Evolutionary conservation across 2,113 vertebrate species (phyloP), one percentile per base, ranked within the genome.

Genomic region (Mastomys natalensis): DNA sequence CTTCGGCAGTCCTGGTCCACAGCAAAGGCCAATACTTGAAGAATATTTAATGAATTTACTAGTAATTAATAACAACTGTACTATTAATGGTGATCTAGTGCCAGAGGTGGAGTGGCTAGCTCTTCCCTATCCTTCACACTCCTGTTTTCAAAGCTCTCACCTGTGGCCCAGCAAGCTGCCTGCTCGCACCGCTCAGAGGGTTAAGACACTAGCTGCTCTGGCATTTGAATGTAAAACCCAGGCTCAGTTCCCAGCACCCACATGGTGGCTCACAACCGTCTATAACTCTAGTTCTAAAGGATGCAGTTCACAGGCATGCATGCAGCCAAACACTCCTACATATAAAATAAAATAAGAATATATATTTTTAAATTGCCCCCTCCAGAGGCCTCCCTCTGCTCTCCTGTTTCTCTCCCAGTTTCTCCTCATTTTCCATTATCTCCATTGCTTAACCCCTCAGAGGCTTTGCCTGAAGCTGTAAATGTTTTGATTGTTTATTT

Each of bases 401-500:
- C 0, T 37, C 21, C 53, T 73, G 15, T 7, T n/a, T n/a, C n/a
- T n/a, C 5, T 19, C 31, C 31, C 9, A 22, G 37, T n/a, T 81
- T 24, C 37, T 37, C 51, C 31, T 51, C 22, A 13, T 31, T 88
- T 45, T 29, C 43, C 24, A 24, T 12, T 31, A 13, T 6, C 19
- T 3, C 15, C 26, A 12, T 34, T 78, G 26, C 68, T 90, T 26
- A 51, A 40, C 48, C 48, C 82, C 53, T 82, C 74, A 17, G 45
- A 66, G 62, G n/a, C n/a, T 21, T 76, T 31, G 43, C 37, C 45
- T n/a, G 12, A 37, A 21, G 53, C 45, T 70, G 8, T 53, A 90
- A 85, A 90, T 91, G 70, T 93, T 60, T 74, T 40, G 58, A 80
- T 74, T 58, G 55, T 55, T 88, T 92, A 64, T 78, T 80, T 70